Percentiles rank a stretch among this genome's conserved stretches.
Evolutionary conservation across 2,113 vertebrate genomes (phyloP).

Genomic region (Myotis brandtii): DNA sequence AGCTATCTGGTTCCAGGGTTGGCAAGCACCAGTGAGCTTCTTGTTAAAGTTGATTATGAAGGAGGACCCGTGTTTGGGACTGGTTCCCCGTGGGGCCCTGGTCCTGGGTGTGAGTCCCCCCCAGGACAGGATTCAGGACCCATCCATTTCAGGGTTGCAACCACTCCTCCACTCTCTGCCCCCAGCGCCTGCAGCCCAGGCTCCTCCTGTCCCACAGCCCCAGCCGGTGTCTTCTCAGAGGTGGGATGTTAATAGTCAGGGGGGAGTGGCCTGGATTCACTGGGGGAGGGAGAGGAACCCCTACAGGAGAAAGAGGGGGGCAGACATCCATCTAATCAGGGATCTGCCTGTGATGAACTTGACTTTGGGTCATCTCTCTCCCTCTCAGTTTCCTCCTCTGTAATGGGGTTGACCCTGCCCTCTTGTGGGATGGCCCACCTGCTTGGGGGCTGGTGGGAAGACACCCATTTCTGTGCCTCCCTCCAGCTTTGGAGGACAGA

Average conservation of each 20-base stretch:
- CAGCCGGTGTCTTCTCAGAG: not conserved
- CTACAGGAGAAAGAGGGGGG: not conserved
- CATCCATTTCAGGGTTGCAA: not conserved
- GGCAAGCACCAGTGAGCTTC: accelerated
- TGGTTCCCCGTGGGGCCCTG: not conserved
- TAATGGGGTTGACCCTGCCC: accelerated
- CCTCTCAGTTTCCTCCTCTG: not conserved
- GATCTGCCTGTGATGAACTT: not conserved
- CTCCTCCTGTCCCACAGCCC: not conserved
- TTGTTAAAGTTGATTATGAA: not conserved
- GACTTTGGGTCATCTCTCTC: not conserved
- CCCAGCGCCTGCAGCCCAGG: accelerated
- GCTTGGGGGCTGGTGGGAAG: not conserved
- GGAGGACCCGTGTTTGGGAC: not conserved
- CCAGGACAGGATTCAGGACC: not conserved
- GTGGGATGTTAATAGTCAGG: not conserved
- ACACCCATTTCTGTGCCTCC: accelerated
- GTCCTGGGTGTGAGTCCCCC: too few species aligned
- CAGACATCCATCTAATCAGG: not conserved
- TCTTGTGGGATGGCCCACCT: accelerated
- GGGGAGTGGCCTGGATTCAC: not conserved
- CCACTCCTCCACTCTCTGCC: too few species aligned
- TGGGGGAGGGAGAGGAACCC: not conserved
- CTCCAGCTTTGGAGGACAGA: not conserved
- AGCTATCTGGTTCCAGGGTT: accelerated